Evolutionary conservation across 2,888 invertebrate species (phyloP).

Genomic region (Lysandra bellargus): DNA sequence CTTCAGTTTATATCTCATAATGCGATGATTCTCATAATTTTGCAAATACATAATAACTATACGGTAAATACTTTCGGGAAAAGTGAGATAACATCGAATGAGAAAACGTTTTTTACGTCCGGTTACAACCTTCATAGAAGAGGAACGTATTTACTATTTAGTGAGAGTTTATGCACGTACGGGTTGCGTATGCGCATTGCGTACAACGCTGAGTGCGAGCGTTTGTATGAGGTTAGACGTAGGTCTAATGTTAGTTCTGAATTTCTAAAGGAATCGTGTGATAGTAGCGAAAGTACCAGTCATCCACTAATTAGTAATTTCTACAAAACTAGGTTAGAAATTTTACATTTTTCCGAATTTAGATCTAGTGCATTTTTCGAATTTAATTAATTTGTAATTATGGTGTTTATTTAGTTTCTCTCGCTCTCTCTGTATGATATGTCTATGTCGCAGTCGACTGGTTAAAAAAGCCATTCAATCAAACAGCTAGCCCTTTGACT

Average conservation of each 20-base stretch:
- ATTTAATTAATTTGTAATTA: slow-evolving; percentile 5
- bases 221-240: neutral
- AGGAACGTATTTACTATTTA: neutral
- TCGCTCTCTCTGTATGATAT: neutral
- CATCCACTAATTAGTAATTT: neutral
- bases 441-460: too few relatives aligned
- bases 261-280: neutral
- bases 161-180: neutral
- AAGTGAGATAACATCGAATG: neutral
- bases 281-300: neutral
- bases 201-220: neutral
- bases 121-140: neutral
- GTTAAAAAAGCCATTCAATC: too few relatives aligned
- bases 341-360: neutral
- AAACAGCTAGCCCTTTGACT: too few relatives aligned
- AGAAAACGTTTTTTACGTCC: too few relatives aligned
- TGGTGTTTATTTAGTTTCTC: neutral
- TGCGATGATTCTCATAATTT: neutral
- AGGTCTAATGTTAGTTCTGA: neutral
- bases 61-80: neutral
- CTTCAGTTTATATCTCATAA: neutral
- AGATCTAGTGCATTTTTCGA: neutral
- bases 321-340: neutral
- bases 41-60: neutral
- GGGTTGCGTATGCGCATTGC: slow-evolving; percentile 2